Conservation (phyloP, 2,888 invertebrate species). For the Subacronicta megacephala region DNA sequence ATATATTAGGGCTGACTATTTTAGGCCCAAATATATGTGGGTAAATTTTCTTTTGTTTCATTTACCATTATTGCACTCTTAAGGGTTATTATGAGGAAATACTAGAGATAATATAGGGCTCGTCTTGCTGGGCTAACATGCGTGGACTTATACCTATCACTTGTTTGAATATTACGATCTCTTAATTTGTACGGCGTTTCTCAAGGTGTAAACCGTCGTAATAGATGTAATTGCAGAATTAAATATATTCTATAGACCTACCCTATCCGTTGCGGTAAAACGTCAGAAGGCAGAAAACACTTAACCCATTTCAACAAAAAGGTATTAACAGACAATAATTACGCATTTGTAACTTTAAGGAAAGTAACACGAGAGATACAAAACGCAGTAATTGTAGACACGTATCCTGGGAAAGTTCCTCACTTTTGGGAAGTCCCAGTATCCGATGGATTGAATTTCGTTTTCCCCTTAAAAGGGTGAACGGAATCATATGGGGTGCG, state of each 20-base stretch:
- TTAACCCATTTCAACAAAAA: neutral
- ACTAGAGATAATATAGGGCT: too few species aligned
- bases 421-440: neutral
- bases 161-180: too few species aligned
- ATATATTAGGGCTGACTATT: neutral
- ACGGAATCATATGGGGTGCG: neutral
- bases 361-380: neutral
- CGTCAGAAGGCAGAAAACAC: neutral
- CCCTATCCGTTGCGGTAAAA: too few species aligned
- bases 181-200: too few species aligned
- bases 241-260: too few species aligned
- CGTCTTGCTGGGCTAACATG: too few species aligned
- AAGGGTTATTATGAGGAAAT: too few species aligned
- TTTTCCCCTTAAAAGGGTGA: constrained; percentile 1
- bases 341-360: neutral
- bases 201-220: too few species aligned
- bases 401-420: neutral
- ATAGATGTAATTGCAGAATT: too few species aligned
- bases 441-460: neutral
- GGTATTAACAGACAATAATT: constrained; percentile 1
- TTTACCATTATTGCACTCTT: too few species aligned
- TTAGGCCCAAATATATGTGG: neutral
- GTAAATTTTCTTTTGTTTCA: neutral
- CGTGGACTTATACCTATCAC: too few species aligned
- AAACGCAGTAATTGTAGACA: constrained; percentile 1